These are phyloP conservation scores for Podotricha telesiphe DNA, from an alignment of 2,888 invertebrate genomes.

Conservation along the genomic window DNA sequence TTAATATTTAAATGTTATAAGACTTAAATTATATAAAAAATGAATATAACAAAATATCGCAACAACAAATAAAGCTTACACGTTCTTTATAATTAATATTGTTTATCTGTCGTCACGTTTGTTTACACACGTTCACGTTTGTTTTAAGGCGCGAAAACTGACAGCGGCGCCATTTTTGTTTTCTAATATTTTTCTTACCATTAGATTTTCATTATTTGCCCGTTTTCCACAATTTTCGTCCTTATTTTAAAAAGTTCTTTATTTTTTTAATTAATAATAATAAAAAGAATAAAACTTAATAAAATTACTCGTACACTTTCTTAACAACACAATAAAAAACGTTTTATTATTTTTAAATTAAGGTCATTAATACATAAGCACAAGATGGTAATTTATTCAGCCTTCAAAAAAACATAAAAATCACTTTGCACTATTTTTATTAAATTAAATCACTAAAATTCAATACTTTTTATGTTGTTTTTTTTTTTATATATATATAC, in stretches of 20 bases:
- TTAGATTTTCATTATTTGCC: conserved; percentile 9
- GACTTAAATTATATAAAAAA: no score
- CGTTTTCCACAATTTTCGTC: conserved; percentile 9
- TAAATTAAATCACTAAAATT: background rate
- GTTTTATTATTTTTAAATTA: background rate
- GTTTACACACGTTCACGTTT: no score
- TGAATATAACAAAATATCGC: conserved; percentile 28
- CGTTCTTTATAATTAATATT: conserved; percentile 7
- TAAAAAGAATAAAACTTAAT: background rate
- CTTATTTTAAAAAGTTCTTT: background rate
- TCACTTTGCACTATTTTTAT: background rate
- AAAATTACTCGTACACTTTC: background rate
- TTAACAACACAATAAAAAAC: background rate
- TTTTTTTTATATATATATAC: conserved; percentile 38
- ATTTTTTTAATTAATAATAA: background rate
- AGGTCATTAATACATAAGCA: no score
- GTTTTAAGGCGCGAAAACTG: conserved; percentile 48
- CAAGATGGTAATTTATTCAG: conserved; percentile 4
- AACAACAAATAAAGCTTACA: conserved; percentile 14
- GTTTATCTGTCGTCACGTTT: conserved; percentile 39
- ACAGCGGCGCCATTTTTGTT: conserved; percentile 47
- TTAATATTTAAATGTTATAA: no score
- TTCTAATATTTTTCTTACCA: conserved; percentile 21
- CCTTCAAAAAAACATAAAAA: background rate
- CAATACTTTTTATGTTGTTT: conserved; percentile 8